phyloP scores from a whole-genome alignment of 2,888 invertebrate species.

The Cosmorhoe ocellata region DNA sequence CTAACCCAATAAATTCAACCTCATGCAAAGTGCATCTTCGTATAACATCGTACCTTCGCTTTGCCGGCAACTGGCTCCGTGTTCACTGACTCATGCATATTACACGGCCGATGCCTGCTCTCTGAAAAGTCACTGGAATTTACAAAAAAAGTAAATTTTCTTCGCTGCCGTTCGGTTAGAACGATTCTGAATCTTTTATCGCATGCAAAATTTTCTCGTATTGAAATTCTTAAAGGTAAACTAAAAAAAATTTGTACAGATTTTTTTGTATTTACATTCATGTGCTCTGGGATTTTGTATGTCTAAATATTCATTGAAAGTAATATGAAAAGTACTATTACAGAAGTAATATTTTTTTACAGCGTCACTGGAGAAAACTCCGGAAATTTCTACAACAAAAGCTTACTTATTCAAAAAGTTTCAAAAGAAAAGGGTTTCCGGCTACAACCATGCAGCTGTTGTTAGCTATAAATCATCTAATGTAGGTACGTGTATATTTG shows the following conservation, averaged over 20 bases:
- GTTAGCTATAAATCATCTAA: conserved; percentile 65
- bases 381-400: conserved; percentile 30
- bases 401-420: conserved; percentile 39
- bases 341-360: background rate
- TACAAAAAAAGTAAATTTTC: conserved; percentile 29
- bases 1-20: conserved; percentile 4
- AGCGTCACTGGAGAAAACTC: conserved; percentile 25
- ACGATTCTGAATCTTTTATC: conserved; percentile 27
- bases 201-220: conserved; percentile 6
- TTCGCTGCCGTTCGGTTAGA: conserved; percentile 18
- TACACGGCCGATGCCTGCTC: conserved; percentile 58
- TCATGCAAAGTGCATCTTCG: conserved; percentile 23
- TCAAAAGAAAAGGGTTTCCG: conserved; percentile 58
- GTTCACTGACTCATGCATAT: conserved; percentile 64
- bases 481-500: conserved; percentile 56
- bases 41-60: conserved; percentile 25
- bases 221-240: no score
- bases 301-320: no score
- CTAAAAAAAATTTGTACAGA: no score
- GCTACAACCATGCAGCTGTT: conserved; percentile 56
- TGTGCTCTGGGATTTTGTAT: no score
- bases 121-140: conserved; percentile 39
- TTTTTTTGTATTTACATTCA: no score
- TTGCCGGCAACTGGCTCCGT: conserved; percentile 43
- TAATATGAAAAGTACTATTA: no score